Evolutionary conservation across 2,888 invertebrate genomes (phyloP).

Genomic region (Calliopum simillimum): DNA sequence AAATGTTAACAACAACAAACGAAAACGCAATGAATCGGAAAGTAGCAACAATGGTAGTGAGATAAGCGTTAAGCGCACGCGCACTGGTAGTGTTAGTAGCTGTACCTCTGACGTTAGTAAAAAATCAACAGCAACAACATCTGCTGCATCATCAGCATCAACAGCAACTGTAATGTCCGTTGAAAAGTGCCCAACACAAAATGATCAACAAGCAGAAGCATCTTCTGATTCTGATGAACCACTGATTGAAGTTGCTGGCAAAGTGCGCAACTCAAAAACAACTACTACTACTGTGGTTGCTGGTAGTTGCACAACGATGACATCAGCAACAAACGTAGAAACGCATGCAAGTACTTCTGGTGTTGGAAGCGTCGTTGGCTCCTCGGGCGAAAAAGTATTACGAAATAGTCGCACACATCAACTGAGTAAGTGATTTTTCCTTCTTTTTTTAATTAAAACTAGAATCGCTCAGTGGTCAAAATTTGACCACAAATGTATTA

Average conservation of each 20-base stretch:
- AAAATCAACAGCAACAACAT: conserved; percentile 37
- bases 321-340: conserved; percentile 37
- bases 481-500: no score
- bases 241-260: conserved; percentile 75
- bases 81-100: conserved; percentile 59
- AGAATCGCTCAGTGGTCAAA: no score
- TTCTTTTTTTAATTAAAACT: no score
- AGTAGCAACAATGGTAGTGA: conserved; percentile 64
- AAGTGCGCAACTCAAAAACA: conserved; percentile 71
- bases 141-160: conserved; percentile 5
- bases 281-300: background rate
- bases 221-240: conserved; percentile 87
- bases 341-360: background rate
- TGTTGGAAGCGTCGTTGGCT: background rate
- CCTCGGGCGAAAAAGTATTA: conserved; percentile 37
- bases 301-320: conserved; percentile 30
- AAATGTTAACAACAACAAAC: conserved; percentile 67
- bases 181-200: conserved; percentile 69
- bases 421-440: conserved; percentile 42
- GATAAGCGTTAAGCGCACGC: conserved; percentile 43
- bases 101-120: conserved; percentile 57
- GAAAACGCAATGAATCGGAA: conserved; percentile 84
- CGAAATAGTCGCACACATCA: conserved; percentile 44
- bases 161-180: conserved; percentile 28
- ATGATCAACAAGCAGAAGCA: conserved; percentile 70